Conservation (phyloP, 2,797 vertebrate genomes). For the Enteromius trimaculatus region DNA sequence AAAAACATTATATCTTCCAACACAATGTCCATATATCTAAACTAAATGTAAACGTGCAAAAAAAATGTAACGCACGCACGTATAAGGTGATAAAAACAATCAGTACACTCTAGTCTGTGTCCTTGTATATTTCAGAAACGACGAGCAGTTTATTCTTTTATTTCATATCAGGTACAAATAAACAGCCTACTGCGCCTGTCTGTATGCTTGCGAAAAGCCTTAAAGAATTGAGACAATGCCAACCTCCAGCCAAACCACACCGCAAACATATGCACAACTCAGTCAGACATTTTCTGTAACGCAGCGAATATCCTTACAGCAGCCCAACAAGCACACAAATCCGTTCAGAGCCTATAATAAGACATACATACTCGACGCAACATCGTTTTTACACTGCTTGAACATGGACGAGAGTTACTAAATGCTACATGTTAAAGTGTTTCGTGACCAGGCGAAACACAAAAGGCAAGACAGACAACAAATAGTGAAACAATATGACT, state of each 20-base stretch:
- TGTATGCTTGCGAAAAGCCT: conserved; percentile 12
- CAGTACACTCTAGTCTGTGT: not conserved
- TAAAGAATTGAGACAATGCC: conserved; percentile 7
- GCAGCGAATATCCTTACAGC: not conserved
- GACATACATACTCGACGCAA: not conserved
- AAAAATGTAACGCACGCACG: not conserved
- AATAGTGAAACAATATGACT: conserved; percentile 39
- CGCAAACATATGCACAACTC: conserved; percentile 46
- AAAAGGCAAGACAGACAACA: conserved; percentile 26
- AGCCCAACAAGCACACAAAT: conserved; percentile 20
- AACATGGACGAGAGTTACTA: not conserved
- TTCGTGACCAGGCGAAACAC: conserved; percentile 39
- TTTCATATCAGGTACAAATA: conserved; percentile 4
- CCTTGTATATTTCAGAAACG: not conserved
- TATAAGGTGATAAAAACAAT: not conserved
- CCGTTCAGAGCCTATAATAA: conserved; percentile 18
- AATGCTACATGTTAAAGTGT: conserved; percentile 20
- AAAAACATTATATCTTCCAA: not conserved
- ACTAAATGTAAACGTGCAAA: not conserved
- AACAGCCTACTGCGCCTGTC: conserved; percentile 1
- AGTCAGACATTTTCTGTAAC: conserved; percentile 32
- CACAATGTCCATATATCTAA: not conserved
- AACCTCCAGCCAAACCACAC: conserved; percentile 41
- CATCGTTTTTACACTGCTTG: conserved; percentile 11
- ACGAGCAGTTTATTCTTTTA: not conserved